Evolutionary conservation across 2,888 invertebrate genomes (phyloP).

Genomic region (Synanthedon myopaeformis): DNA sequence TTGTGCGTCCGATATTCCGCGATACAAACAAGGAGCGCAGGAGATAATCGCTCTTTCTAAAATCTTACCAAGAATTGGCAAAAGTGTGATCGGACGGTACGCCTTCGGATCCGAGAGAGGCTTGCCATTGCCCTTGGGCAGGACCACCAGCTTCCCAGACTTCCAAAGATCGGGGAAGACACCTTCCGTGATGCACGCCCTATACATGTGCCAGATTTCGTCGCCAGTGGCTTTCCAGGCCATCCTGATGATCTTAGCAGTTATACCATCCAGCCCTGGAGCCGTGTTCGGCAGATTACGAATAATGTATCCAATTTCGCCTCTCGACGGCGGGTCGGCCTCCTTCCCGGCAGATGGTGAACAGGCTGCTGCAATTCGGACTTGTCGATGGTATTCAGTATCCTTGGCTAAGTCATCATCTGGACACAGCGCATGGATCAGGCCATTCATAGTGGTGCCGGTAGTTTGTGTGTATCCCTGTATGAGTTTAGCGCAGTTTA

Average conservation of each 20-base stretch:
- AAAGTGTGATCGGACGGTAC: conserved; percentile 19
- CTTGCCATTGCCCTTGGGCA: conserved; percentile 16
- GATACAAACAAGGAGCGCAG: no score
- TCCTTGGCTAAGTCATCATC: conserved; percentile 13
- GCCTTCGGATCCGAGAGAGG: conserved; percentile 13
- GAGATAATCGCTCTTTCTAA: no score
- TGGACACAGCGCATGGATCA: conserved; percentile 15
- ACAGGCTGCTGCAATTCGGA: conserved; percentile 10
- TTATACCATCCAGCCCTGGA: conserved; percentile 19
- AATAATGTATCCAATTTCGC: conserved; percentile 8
- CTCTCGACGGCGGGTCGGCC: conserved; percentile 1
- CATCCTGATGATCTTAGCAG: conserved; percentile 10
- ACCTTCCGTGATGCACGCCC: conserved; percentile 10
- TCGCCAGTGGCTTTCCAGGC: conserved; percentile 8
- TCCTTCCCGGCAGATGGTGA: conserved; percentile 10
- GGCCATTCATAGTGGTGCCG: conserved; percentile 9
- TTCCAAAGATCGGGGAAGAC: conserved; percentile 17
- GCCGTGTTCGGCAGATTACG: conserved; percentile 14
- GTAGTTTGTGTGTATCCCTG: conserved; percentile 6
- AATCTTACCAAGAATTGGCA: conserved; percentile 19
- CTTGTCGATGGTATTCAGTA: conserved; percentile 10
- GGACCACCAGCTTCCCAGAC: conserved; percentile 9
- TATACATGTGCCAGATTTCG: conserved; percentile 7
- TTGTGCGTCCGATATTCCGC: no score
- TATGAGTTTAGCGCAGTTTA: no score